Base-by-base conservation (phyloP, 2,113 vertebrate species). In the Ceyx melanurus region DNA sequence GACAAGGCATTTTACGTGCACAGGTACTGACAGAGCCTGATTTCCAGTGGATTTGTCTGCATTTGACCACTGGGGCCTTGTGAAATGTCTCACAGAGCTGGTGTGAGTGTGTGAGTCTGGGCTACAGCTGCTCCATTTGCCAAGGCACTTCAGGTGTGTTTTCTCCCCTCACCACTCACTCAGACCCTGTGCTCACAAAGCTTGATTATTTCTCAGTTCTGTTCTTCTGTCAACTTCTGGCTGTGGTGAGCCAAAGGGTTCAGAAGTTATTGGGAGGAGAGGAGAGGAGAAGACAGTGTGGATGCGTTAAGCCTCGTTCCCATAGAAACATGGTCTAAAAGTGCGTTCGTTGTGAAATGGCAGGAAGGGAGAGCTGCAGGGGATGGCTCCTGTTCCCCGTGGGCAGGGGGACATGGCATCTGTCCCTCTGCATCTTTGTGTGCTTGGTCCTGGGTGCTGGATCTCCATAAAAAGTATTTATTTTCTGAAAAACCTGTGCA, bases 241-340 rank as follows among this genome's bases (percentile, higher is more conserved):
- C 33, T 92, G 70, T 43, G 78, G 90, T 53, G 66, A 87, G 40
- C 57, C 23, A n/a, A 93, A 92, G 35, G 13, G 18, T 65, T 84
- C 61, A 51, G 48, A 74, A 93, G 25, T 89, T 81, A 82, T 77
- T 58, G 51, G 53, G 54, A 77, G 51, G 37, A 92, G 53, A 75
- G 1, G 1, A 78, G 81, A 75, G 1, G 1, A 78, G 81, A 78
- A 86, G 77, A 53, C 31, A 75, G 26, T 26, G 31, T 82, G 82
- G 40, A 60, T 88, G 54, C 1, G 26, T 64, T 29, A 42, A 64
- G 61, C 11, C 37, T 88, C 1, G 84, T 93, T 95, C 86, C 84
- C 93, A 93, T 94, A 95, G 93, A 93, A 95, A 94, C 89, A 15
- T 56, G 12, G 12, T 81, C 77, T 84, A 53, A 90, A 94, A 83